Evolutionary conservation across 2,113 vertebrate genomes (phyloP), one percentile per base, ranked within the genome.

Genomic region (Dryoscopus gambensis): DNA sequence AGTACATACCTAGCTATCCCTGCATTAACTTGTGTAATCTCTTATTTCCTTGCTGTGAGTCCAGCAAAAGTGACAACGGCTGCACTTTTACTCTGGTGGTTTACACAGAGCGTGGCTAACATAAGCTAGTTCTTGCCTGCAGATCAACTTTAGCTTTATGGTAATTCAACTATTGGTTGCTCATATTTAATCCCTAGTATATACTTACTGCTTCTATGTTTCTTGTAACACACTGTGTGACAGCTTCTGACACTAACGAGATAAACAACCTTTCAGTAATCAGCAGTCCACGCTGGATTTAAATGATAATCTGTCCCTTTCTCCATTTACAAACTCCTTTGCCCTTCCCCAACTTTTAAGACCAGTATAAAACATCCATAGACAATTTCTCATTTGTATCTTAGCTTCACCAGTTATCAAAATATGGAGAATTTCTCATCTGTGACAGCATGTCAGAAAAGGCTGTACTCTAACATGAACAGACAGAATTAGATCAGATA

Each of bases 401-500:
- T 59, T 67, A 50, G 27, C 18, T 42, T 83, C 31, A 59, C 6
- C 23, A 84, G 5, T 30, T 59, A 50, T 2, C 71, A 64, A 73
- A 82, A 75, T 19, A 65, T 7, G 37, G 16, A 42, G 31, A 46
- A 67, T 47, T 94, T 76, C 23, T 77, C 44, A 49, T 8, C n/a
- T 4, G 1, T 19, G 52, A 56, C 19, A 68, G 18, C 13, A 62
- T 1, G 5, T 67, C 33, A 71, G 52, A 55, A 87, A 90, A 79
- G 31, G 40, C 23, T 69, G 11, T 18, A 56, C 7, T 56, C n/a
- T 42, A 49, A 65, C 13, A 46, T 4, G 23, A 49, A 84, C 9
- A 46, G 40, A 37, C 8, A 31, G 33, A 35, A 9, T 73, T 35
- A 31, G n/a, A 53, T 16, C 25, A 86, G 88, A 97, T 94, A 98